Conservation (phyloP, 2,113 vertebrate genomes). For the Suncus etruscus region DNA sequence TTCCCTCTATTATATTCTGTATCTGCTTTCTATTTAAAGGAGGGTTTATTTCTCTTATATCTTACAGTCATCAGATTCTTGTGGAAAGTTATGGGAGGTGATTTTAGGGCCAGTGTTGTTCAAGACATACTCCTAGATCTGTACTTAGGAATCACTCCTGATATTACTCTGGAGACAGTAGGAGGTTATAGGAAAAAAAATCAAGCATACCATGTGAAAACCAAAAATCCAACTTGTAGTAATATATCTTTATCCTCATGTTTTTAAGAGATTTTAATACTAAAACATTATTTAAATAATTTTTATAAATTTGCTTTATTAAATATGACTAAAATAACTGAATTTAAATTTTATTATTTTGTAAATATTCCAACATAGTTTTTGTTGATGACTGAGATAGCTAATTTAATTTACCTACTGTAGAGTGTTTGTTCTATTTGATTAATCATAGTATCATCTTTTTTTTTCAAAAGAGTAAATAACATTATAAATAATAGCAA, state of each 20-base stretch:
- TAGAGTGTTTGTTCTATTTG: not conserved
- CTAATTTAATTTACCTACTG: not conserved
- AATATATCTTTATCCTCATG: too few species aligned
- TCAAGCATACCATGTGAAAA: too few species aligned
- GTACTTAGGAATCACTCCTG: too few species aligned
- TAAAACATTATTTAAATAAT: not conserved
- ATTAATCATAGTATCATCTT: not conserved
- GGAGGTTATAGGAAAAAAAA: too few species aligned
- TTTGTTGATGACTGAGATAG: not conserved
- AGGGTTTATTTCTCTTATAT: not conserved
- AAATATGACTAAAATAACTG: not conserved
- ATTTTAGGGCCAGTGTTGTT: too few species aligned
- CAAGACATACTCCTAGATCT: too few species aligned
- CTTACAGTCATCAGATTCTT: not conserved
- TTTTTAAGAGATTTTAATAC: not conserved
- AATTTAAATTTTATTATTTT: not conserved
- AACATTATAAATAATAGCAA: not conserved
- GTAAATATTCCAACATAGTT: not conserved
- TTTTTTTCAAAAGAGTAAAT: not conserved
- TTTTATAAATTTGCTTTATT: not conserved
- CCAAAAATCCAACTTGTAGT: too few species aligned
- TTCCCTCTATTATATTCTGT: not conserved
- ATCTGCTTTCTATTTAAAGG: not conserved
- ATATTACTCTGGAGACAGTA: too few species aligned
- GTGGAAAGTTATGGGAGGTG: too few species aligned